A percentile compares a stretch with the other conserved stretches of the same genome.
Conservation (phyloP, 2,888 invertebrate species). For the Miltochrista miniata region DNA sequence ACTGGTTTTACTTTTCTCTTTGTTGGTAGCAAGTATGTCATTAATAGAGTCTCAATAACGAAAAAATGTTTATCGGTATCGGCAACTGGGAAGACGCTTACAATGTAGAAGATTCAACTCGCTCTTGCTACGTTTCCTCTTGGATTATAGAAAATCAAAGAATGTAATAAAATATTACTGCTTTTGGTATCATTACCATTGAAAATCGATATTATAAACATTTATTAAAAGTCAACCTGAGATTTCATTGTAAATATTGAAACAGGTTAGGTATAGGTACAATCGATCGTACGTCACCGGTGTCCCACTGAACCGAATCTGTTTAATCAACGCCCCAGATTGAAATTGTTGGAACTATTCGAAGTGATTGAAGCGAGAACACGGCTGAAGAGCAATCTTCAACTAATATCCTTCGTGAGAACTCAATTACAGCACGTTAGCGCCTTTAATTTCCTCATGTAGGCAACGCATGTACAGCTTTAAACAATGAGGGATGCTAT, state of each 20-base stretch:
- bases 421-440: slow-evolving; percentile 74
- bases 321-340: slow-evolving; percentile 74
- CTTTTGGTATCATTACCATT: too few relatives aligned
- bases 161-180: background rate
- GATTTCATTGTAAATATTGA: background rate
- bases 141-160: too few relatives aligned
- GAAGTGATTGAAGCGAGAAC: slow-evolving; percentile 72
- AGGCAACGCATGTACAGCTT: slow-evolving; percentile 32
- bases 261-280: slow-evolving; percentile 7
- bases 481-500: slow-evolving; percentile 32
- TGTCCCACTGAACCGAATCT: slow-evolving; percentile 79
- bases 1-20: too few relatives aligned
- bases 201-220: too few relatives aligned
- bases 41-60: too few relatives aligned
- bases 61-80: too few relatives aligned
- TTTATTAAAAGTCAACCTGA: too few relatives aligned
- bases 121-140: too few relatives aligned
- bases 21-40: too few relatives aligned
- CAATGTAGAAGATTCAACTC: too few relatives aligned
- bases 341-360: slow-evolving; percentile 71
- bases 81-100: too few relatives aligned
- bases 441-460: slow-evolving; percentile 72
- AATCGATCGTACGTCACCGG: slow-evolving; percentile 45
- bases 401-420: slow-evolving; percentile 78
- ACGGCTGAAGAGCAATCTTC: slow-evolving; percentile 80